Conservation (phyloP, 1,140 invertebrate species). For the Atopsyche davidsoni region DNA sequence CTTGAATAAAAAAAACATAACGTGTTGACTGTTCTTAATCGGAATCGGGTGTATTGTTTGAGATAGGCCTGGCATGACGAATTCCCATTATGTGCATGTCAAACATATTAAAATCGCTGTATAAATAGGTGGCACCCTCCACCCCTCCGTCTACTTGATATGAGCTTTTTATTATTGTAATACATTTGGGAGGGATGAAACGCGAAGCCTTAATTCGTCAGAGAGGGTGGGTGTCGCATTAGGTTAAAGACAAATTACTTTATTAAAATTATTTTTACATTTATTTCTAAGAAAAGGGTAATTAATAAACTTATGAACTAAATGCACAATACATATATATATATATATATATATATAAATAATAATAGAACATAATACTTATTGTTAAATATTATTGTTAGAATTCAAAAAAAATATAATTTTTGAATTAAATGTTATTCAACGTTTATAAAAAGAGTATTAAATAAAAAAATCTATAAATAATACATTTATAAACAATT, state of each 20-base stretch:
- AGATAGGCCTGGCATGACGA: conserved; percentile 8
- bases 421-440: no score
- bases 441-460: no score
- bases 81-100: conserved; percentile 24
- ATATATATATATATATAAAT: not conserved
- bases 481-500: not conserved
- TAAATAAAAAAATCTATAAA: not conserved
- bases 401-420: no score
- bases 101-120: conserved; percentile 26
- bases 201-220: conserved; percentile 17
- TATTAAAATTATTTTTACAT: not conserved
- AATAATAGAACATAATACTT: no score
- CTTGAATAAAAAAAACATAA: no score
- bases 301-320: no score
- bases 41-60: not conserved
- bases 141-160: conserved; percentile 6
- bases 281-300: no score
- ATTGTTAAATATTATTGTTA: no score
- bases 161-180: conserved; percentile 23
- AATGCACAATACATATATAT: not conserved
- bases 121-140: conserved; percentile 20
- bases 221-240: no score
- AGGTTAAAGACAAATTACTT: no score
- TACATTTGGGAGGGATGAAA: conserved; percentile 3
- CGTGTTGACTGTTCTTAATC: not conserved